phyloP scores from a whole-genome alignment of 2,888 invertebrate species.

The Tipula unca region DNA sequence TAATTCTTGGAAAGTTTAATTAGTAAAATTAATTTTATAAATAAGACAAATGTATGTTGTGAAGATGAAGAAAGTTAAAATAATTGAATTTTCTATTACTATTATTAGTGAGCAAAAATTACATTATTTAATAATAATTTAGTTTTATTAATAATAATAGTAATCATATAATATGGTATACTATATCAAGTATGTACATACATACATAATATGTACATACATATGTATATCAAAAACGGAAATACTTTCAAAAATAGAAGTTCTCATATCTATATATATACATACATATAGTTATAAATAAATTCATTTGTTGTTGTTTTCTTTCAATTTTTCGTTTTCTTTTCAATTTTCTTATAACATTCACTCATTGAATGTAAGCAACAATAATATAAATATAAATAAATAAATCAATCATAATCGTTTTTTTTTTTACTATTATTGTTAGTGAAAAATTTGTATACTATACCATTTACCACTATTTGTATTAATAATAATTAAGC shows the following conservation, averaged over 20 bases:
- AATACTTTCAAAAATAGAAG: not conserved
- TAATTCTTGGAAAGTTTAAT: not conserved
- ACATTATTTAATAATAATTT: not conserved
- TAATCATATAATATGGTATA: not conserved
- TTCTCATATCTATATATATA: not conserved
- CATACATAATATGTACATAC: not conserved
- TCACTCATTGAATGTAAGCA: not conserved
- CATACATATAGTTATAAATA: not conserved
- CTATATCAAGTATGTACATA: not conserved
- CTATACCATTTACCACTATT: not conserved
- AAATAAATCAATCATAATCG: not conserved
- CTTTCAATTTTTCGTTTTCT: not conserved
- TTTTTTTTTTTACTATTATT: not conserved
- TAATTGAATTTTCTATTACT: not conserved
- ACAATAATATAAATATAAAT: not conserved
- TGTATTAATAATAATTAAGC: not conserved
- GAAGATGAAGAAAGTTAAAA: not conserved
- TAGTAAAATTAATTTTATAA: not conserved
- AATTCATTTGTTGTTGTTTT: not conserved
- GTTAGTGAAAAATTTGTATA: not conserved
- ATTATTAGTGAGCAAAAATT: not conserved
- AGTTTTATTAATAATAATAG: not conserved
- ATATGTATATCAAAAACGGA: not conserved
- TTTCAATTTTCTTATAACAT: not conserved
- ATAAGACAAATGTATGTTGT: not conserved